A percentile compares a stretch with the other conserved stretches of the same genome.
Evolutionary conservation across 2,113 vertebrate species (phyloP).

Genomic region (Gnathonemus longibarbis): DNA sequence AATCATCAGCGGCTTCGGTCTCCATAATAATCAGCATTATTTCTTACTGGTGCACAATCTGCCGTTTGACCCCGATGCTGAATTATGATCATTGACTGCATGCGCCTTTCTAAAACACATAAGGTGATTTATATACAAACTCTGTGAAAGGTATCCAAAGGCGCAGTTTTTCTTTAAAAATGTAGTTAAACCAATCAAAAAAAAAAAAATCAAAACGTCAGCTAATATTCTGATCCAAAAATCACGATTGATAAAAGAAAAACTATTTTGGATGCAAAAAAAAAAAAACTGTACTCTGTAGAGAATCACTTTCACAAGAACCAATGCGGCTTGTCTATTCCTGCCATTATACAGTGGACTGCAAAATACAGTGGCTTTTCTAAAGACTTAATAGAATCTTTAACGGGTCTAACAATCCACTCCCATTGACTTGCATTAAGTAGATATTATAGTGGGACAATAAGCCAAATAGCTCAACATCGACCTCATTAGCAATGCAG

Average conservation of each 20-base stretch:
- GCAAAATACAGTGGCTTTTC: conserved; percentile 77
- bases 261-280: not conserved
- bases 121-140: not conserved
- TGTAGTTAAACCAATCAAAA: not conserved
- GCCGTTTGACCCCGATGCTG: conserved; percentile 20
- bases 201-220: not conserved
- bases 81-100: not conserved
- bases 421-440: conserved; percentile 97
- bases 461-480: conserved; percentile 95
- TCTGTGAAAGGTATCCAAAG: not conserved
- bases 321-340: conserved; percentile 63
- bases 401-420: conserved; percentile 90
- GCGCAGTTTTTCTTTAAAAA: not conserved
- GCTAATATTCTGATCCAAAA: not conserved
- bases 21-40: conserved; percentile 25
- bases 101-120: not conserved
- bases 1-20: conserved; percentile 18
- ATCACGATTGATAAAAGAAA: not conserved
- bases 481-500: conserved; percentile 90
- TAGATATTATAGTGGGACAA: conserved; percentile 95
- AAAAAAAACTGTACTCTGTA: conserved; percentile 57
- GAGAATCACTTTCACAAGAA: conserved; percentile 53
- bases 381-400: conserved; percentile 98
- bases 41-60: conserved; percentile 20
- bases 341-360: conserved; percentile 69